These are phyloP conservation scores for Stomorhina lunata DNA, from an alignment of 2,888 invertebrate genomes.

Conservation along the genomic window DNA sequence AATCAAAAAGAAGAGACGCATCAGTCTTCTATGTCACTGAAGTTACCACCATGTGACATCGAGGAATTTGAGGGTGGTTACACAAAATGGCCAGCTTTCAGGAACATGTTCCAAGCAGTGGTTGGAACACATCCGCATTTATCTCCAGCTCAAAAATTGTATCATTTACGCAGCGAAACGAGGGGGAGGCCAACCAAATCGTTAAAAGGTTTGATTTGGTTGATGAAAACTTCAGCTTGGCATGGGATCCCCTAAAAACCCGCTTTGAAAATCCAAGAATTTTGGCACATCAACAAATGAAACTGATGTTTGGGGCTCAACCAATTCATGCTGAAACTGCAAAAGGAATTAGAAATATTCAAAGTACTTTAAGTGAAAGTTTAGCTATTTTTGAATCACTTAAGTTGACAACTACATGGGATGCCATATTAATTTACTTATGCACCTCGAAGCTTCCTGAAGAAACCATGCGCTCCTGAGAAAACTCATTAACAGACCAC, in stretches of 20 bases:
- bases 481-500: too few relatives aligned
- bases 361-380: not conserved
- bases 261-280: not conserved
- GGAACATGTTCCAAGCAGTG: not conserved
- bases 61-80: not conserved
- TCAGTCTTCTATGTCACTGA: too few relatives aligned
- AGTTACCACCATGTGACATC: not conserved
- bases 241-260: too few relatives aligned
- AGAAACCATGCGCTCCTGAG: too few relatives aligned
- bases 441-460: too few relatives aligned
- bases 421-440: too few relatives aligned
- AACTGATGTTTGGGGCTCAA: not conserved
- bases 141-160: not conserved
- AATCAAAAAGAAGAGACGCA: too few relatives aligned
- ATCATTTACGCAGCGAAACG: too few relatives aligned
- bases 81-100: not conserved
- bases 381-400: not conserved
- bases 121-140: not conserved
- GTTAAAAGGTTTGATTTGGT: too few relatives aligned
- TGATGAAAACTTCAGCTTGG: too few relatives aligned
- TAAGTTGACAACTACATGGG: too few relatives aligned
- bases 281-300: slow-evolving; percentile 12
- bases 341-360: slow-evolving; percentile 4
- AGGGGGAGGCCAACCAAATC: too few relatives aligned
- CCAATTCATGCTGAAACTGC: not conserved